These are phyloP conservation scores for Petrolisthes manimaculis DNA, from an alignment of 2,888 invertebrate genomes.

Conservation along the genomic window DNA sequence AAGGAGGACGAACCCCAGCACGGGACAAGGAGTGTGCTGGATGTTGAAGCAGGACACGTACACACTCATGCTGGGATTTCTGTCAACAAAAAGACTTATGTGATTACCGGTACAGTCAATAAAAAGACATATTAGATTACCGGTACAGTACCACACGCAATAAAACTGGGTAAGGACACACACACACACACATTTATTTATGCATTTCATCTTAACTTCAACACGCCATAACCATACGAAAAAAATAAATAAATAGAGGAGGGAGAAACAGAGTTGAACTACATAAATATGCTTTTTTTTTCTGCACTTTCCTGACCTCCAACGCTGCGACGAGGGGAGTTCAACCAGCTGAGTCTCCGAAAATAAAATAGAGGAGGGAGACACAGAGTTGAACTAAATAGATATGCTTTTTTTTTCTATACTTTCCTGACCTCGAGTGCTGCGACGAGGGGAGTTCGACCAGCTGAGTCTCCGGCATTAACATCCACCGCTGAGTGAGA, in stretches of 20 bases:
- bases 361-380: not conserved
- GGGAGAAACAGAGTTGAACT: too few species aligned
- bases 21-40: constrained; percentile 59
- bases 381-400: too few species aligned
- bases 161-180: not conserved
- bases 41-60: constrained; percentile 61
- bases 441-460: constrained; percentile 59
- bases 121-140: not conserved
- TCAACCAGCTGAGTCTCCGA: constrained; percentile 29
- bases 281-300: too few species aligned
- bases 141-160: too few species aligned
- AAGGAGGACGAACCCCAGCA: constrained; percentile 59
- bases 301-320: constrained; percentile 46
- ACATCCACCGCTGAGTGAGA: constrained; percentile 59
- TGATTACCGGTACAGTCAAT: not conserved
- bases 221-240: not conserved
- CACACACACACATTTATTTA: not conserved
- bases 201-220: not conserved
- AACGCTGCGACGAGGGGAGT: constrained; percentile 62
- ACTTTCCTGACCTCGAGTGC: constrained; percentile 59
- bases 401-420: not conserved
- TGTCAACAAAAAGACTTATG: not conserved
- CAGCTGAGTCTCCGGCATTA: constrained; percentile 49
- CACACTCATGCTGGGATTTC: constrained; percentile 64
- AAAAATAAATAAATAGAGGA: not conserved